Base-by-base conservation (phyloP, 2,113 vertebrate genomes). In the Struthidea cinerea region DNA sequence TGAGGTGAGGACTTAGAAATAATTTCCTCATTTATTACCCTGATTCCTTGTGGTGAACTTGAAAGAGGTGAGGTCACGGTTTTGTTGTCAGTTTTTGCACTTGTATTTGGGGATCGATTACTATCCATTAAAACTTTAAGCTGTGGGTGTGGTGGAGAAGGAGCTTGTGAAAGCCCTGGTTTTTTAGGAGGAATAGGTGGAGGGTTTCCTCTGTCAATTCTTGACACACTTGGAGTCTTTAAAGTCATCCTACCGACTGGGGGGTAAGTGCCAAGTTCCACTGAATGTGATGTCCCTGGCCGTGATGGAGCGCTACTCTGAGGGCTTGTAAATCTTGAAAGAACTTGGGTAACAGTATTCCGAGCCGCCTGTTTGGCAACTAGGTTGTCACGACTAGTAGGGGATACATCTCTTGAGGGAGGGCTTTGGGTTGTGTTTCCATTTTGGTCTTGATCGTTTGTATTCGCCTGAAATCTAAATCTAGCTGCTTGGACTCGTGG, bases 141-240 rank as follows among this genome's bases (percentile, higher is more conserved):
- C 77, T 99, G 98, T 57, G 99, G 99, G 84, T 99, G 99, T 70
- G 99, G 99, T 67, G 98, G 98, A 57, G 99, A 99, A 74, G 99
- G 99, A 94, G 99, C 99, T 93, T 99, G 99, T 53, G 99, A 99
- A 74, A 99, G 99, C 97, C 99, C 99, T 87, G 99, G 99, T 89
- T 99, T 99, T 98, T 99, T 99, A 91, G 99, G 99, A 95, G 99
- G 99, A 97, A 99, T 99, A 23, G 99, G 99, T 63, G 99, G 99
- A 92, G 99, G 99, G 93, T 99, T 99, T 95, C 99, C 99, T 97
- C 99, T 97, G 97, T 99, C 99, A 83, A 99, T 99, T 96, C 99
- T 97, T 80, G 99, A 98, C 81, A 97, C 98, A 9, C 98, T 98
- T 9, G 99, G 98, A 65, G 99, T 98, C 98, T 99, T 99, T 96